A percentile compares a stretch with the other conserved stretches of the same genome.
phyloP scores from a whole-genome alignment of 1,140 invertebrate genomes.

The Cecropterus lyciades region DNA sequence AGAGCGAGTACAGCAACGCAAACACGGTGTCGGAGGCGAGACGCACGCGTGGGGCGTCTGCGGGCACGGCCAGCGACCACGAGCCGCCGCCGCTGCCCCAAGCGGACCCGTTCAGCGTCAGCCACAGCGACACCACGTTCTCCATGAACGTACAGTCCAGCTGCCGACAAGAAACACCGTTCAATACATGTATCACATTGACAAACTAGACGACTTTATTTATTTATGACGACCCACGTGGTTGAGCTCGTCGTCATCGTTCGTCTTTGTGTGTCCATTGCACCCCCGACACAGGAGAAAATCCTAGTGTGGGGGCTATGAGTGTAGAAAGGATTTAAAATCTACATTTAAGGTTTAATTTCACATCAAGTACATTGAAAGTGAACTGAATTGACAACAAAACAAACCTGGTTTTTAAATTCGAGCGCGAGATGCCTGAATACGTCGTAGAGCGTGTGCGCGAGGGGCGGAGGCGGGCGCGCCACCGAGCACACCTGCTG shows the following conservation, averaged over 20 bases:
- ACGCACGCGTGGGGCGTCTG: slow-evolving; percentile 88
- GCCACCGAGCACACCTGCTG: too few relatives aligned
- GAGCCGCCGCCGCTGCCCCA: slow-evolving; percentile 60
- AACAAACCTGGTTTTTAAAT: slow-evolving; percentile 60
- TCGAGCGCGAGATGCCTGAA: slow-evolving; percentile 68
- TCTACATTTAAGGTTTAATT: too few relatives aligned
- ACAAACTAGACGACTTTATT: too few relatives aligned
- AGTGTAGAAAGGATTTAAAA: too few relatives aligned
- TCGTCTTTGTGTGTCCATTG: too few relatives aligned
- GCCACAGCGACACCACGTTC: slow-evolving; percentile 92
- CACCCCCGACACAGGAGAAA: too few relatives aligned
- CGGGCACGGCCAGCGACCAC: slow-evolving; percentile 84
- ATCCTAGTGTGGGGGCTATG: too few relatives aligned
- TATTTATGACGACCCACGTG: too few relatives aligned
- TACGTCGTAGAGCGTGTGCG: slow-evolving; percentile 67
- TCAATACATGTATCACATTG: too few relatives aligned
- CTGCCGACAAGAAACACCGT: slow-evolving; percentile 43
- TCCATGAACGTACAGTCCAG: slow-evolving; percentile 89
- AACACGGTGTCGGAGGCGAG: slow-evolving; percentile 89
- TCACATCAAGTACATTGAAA: too few relatives aligned
- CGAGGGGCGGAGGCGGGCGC: slow-evolving; percentile 50
- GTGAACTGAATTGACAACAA: too few relatives aligned
- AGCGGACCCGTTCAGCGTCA: slow-evolving; percentile 89
- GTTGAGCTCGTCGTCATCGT: too few relatives aligned
- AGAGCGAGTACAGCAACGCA: slow-evolving; percentile 87